Percentiles rank a stretch among this genome's conserved stretches.
These are phyloP conservation scores for Spialia ferax DNA, from an alignment of 2,888 invertebrate species.

Conservation along the genomic window DNA sequence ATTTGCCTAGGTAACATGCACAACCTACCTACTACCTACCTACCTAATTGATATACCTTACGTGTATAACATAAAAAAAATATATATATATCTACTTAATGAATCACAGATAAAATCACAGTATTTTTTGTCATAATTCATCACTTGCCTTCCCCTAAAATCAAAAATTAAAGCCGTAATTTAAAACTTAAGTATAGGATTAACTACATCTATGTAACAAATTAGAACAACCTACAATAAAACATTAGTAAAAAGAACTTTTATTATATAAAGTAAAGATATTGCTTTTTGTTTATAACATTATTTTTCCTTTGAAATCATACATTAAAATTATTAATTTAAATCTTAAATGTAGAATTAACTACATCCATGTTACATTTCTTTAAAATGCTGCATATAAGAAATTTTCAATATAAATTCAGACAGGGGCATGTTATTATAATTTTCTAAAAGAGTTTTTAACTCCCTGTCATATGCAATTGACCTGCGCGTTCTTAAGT, in stretches of 20 bases:
- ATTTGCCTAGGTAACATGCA: slow-evolving; percentile 4
- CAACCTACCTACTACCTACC: slow-evolving; percentile 4
- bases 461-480: slow-evolving; percentile 4
- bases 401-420: slow-evolving; percentile 4
- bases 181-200: slow-evolving; percentile 4
- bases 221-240: slow-evolving; percentile 4
- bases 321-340: slow-evolving; percentile 4
- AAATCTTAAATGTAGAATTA: slow-evolving; percentile 4
- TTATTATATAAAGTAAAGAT: slow-evolving; percentile 4
- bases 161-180: slow-evolving; percentile 4
- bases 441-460: slow-evolving; percentile 4
- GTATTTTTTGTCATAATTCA: slow-evolving; percentile 4
- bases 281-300: slow-evolving; percentile 4
- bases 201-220: slow-evolving; percentile 4
- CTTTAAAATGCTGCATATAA: slow-evolving; percentile 4
- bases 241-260: slow-evolving; percentile 4
- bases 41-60: slow-evolving; percentile 4
- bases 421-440: slow-evolving; percentile 4
- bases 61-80: slow-evolving; percentile 4
- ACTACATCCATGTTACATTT: slow-evolving; percentile 4
- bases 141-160: slow-evolving; percentile 4
- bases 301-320: slow-evolving; percentile 2
- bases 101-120: slow-evolving; percentile 4
- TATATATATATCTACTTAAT: slow-evolving; percentile 4
- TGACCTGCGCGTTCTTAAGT: slow-evolving; percentile 4